phyloP scores from a whole-genome alignment of 2,888 invertebrate species.

The Amblyjoppa fuscipennis region DNA sequence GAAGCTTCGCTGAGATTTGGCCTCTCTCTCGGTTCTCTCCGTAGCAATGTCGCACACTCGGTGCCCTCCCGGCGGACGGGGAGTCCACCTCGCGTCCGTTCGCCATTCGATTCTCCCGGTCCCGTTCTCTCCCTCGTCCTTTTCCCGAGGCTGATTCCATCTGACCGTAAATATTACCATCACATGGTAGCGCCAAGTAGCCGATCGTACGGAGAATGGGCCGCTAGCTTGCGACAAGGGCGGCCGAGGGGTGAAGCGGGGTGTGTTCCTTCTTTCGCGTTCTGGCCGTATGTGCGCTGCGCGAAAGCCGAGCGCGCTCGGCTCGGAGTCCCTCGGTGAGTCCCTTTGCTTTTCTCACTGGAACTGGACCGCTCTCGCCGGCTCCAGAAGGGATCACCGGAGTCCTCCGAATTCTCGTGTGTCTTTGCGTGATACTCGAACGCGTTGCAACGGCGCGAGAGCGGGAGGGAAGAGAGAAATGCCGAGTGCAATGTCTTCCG shows the following conservation, averaged over 20 bases:
- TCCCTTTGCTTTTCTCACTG: constrained; percentile 32
- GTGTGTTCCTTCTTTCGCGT: constrained; percentile 22
- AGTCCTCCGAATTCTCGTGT: constrained; percentile 24
- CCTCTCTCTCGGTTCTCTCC: constrained; percentile 18
- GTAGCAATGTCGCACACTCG: constrained; percentile 44
- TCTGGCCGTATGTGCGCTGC: neutral
- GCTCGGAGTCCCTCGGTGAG: too few relatives aligned
- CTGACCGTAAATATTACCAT: constrained; percentile 84
- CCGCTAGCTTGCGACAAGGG: constrained; percentile 46
- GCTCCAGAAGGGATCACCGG: constrained; percentile 16
- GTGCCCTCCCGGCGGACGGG: constrained; percentile 12
- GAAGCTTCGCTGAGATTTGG: constrained; percentile 41
- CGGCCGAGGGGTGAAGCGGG: neutral
- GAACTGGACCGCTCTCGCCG: constrained; percentile 15
- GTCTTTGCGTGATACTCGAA: constrained; percentile 42
- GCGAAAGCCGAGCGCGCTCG: neutral
- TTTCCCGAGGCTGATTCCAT: constrained; percentile 82
- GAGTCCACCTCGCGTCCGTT: constrained; percentile 41
- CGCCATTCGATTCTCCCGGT: constrained; percentile 39
- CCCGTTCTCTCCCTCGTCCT: constrained; percentile 54
- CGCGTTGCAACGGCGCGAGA: constrained; percentile 16
- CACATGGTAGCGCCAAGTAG: constrained; percentile 72
- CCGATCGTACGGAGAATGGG: constrained; percentile 58
- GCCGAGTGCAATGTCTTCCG: neutral
- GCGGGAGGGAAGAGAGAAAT: constrained; percentile 10